Conservation (phyloP, 23 tunicate genomes). For the Trididemnum clinides region DNA sequence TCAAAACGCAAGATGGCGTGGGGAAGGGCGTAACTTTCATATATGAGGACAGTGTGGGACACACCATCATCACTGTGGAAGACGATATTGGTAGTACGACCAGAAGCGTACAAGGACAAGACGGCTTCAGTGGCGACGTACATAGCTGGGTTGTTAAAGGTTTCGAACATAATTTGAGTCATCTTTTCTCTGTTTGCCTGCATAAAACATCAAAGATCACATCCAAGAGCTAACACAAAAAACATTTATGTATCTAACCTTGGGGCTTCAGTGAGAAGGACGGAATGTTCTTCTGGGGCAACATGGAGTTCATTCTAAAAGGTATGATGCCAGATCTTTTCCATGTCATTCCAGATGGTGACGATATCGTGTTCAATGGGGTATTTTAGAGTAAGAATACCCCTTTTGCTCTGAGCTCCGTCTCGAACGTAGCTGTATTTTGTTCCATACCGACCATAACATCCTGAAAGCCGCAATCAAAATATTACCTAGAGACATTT, state of each 20-base stretch:
- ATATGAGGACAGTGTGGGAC: slow-evolving; percentile 67
- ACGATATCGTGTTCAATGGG: slow-evolving; percentile 87
- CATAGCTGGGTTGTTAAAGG: slow-evolving; percentile 60
- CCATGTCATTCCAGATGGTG: slow-evolving; percentile 93
- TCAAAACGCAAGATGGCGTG: slow-evolving; percentile 78
- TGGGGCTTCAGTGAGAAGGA: slow-evolving; percentile 86
- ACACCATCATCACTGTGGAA: slow-evolving; percentile 76
- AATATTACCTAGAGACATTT: background rate
- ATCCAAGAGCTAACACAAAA: background rate
- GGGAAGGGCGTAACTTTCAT: slow-evolving; percentile 72
- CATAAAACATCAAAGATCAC: background rate
- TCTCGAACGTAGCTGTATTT: slow-evolving; percentile 83
- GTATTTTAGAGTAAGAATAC: slow-evolving; percentile 77
- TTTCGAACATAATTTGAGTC: slow-evolving; percentile 78
- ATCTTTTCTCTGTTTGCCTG: slow-evolving; percentile 86
- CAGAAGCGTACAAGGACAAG: slow-evolving; percentile 75
- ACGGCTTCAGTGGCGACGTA: slow-evolving; percentile 70
- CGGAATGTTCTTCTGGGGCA: slow-evolving; percentile 85
- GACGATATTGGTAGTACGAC: slow-evolving; percentile 83
- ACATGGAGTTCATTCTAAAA: slow-evolving; percentile 89
- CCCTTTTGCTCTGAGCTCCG: slow-evolving; percentile 84
- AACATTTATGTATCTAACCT: background rate
- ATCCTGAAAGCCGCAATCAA: slow-evolving; percentile 26
- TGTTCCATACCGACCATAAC: slow-evolving; percentile 96
- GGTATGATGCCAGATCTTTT: slow-evolving; percentile 92